Conservation (phyloP, 2,113 vertebrate species). For the Casuarius casuarius region DNA sequence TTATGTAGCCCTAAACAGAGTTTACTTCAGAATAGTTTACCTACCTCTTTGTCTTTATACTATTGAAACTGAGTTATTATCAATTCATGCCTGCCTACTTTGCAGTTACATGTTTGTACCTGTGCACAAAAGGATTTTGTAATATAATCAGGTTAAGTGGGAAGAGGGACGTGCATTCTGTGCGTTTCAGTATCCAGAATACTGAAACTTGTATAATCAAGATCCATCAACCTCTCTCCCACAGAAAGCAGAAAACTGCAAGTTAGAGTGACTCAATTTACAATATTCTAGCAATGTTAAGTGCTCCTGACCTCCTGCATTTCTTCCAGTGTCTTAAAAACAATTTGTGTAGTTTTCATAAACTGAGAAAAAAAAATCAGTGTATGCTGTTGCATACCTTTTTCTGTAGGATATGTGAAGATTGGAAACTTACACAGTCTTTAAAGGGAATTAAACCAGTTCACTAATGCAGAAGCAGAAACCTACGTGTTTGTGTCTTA, state of each 20-base stretch:
- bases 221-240: not conserved
- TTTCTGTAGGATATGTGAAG: not conserved
- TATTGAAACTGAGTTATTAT: not conserved
- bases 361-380: not conserved
- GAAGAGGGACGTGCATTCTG: not conserved
- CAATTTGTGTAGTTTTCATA: not conserved
- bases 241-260: not conserved
- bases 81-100: not conserved
- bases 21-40: not conserved
- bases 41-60: not conserved
- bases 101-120: not conserved
- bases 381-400: not conserved
- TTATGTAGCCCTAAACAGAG: not conserved
- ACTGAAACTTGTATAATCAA: not conserved
- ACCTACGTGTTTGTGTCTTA: not conserved
- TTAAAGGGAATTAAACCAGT: not conserved
- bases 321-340: not conserved
- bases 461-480: not conserved
- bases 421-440: not conserved
- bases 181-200: not conserved
- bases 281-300: not conserved
- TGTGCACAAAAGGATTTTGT: not conserved
- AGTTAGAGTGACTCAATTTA: not conserved
- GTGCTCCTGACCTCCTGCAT: not conserved
- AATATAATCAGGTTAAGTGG: not conserved